These are phyloP conservation scores for Aldrovandia affinis DNA, from an alignment of 2,797 vertebrate genomes.

Conservation along the genomic window DNA sequence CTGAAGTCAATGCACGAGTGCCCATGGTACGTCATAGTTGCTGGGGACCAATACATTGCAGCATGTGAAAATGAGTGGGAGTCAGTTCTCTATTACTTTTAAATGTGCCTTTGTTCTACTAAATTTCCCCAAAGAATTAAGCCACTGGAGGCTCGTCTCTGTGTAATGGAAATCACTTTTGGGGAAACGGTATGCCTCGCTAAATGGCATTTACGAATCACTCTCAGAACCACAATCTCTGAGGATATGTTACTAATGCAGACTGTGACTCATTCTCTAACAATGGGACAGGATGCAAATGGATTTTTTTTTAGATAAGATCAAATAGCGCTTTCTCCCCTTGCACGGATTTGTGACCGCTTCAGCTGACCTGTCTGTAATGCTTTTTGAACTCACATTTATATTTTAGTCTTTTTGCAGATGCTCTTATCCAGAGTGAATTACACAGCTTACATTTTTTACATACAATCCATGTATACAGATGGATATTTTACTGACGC, in stretches of 20 bases:
- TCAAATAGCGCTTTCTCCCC: neutral
- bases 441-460: too few species aligned
- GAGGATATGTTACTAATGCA: neutral
- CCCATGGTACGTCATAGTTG: neutral
- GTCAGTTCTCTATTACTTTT: neutral
- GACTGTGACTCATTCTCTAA: neutral
- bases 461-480: too few species aligned
- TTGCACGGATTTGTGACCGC: neutral
- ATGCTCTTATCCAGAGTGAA: too few species aligned
- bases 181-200: neutral
- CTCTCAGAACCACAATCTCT: neutral
- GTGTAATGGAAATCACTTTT: neutral
- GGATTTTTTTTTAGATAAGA: too few species aligned
- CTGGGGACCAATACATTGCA: neutral
- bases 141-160: neutral
- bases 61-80: neutral
- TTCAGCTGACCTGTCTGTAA: neutral
- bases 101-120: neutral
- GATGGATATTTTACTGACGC: too few species aligned
- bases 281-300: neutral
- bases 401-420: too few species aligned
- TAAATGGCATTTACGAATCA: slow-evolving; percentile 4
- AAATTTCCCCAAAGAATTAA: neutral
- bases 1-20: neutral
- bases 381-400: neutral